phyloP scores from a whole-genome alignment of 2,888 invertebrate genomes.

The Agriopis aurantiaria region DNA sequence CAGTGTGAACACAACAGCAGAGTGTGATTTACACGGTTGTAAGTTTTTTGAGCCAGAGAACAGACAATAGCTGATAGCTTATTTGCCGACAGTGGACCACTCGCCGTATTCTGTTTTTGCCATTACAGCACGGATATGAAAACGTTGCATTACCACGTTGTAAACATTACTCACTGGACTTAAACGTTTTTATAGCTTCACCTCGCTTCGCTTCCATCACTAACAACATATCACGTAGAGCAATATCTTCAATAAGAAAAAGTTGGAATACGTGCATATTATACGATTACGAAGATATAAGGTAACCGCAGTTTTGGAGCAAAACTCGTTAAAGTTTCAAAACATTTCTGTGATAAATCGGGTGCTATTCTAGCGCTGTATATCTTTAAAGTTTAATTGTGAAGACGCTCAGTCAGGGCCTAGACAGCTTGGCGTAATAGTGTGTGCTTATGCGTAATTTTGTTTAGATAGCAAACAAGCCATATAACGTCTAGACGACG shows the following conservation, averaged over 20 bases:
- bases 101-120: constrained; percentile 23
- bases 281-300: not conserved
- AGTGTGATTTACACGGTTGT: no score
- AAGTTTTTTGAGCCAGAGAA: not conserved
- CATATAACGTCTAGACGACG: constrained; percentile 27
- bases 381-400: constrained; percentile 29
- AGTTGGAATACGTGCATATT: constrained; percentile 11
- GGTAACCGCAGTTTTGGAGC: constrained; percentile 10
- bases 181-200: constrained; percentile 22
- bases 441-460: constrained; percentile 32
- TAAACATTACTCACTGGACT: constrained; percentile 24
- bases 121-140: constrained; percentile 30
- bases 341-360: constrained; percentile 26
- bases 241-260: constrained; percentile 20
- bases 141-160: constrained; percentile 26
- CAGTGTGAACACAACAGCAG: no score
- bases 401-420: constrained; percentile 5
- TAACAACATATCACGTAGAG: not conserved
- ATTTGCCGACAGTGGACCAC: not conserved
- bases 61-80: not conserved
- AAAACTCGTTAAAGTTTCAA: constrained; percentile 24
- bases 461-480: constrained; percentile 29
- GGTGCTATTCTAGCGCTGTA: constrained; percentile 5
- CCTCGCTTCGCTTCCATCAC: constrained; percentile 16
- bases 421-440: constrained; percentile 15